Conservation (phyloP, 2,113 vertebrate genomes). For the Mola mola region DNA sequence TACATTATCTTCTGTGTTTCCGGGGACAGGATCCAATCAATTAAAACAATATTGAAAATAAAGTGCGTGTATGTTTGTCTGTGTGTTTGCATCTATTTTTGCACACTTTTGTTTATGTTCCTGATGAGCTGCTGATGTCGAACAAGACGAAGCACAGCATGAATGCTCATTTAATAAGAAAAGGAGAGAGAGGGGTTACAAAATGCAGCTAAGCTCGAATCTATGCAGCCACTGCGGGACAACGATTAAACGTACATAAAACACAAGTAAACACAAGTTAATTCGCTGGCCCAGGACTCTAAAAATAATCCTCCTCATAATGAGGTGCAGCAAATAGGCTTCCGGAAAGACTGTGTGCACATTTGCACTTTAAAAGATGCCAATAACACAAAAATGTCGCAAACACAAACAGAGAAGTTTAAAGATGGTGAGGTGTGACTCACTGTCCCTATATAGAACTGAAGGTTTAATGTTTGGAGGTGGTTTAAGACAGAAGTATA, state of each 20-base stretch:
- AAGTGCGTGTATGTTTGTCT: background rate
- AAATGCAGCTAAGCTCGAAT: conserved; percentile 29
- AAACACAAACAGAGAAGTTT: conserved; percentile 6
- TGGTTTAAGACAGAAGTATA: conserved; percentile 49
- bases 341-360: conserved; percentile 17
- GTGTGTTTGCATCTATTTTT: background rate
- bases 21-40: background rate
- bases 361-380: conserved; percentile 51
- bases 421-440: conserved; percentile 30
- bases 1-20: background rate
- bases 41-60: conserved; percentile 7
- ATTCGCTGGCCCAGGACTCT: conserved; percentile 18
- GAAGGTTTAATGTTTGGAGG: conserved; percentile 34
- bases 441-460: conserved; percentile 44
- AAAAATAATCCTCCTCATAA: conserved; percentile 48
- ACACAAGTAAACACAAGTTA: conserved; percentile 9
- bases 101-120: conserved; percentile 32
- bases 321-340: conserved; percentile 31
- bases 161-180: conserved; percentile 37
- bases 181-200: conserved; percentile 21
- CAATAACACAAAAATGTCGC: conserved; percentile 26
- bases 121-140: conserved; percentile 50
- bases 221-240: conserved; percentile 20
- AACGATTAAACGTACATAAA: conserved; percentile 28
- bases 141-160: conserved; percentile 51